Conservation (phyloP, 1,140 invertebrate species). For the Micrasema longulum region DNA sequence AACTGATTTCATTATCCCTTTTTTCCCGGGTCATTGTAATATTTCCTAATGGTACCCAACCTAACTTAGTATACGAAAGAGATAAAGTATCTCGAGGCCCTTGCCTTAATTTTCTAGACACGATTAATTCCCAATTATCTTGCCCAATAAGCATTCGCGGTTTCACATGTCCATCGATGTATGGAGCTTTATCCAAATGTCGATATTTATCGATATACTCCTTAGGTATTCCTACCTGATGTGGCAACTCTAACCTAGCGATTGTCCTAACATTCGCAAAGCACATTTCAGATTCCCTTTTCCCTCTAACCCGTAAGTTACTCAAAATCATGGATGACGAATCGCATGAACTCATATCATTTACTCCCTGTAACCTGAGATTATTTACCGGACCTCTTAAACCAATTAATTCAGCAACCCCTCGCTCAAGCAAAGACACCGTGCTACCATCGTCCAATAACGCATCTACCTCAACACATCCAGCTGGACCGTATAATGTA, state of each 20-base stretch:
- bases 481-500: neutral
- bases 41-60: neutral
- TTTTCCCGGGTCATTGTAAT: neutral
- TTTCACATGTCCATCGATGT: neutral
- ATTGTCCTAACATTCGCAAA: neutral
- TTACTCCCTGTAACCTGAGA: neutral
- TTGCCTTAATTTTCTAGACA: neutral
- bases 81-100: neutral
- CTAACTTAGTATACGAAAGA: neutral
- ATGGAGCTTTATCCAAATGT: conserved; percentile 9
- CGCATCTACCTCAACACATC: neutral
- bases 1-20: neutral
- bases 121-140: conserved; percentile 2
- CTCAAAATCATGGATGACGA: neutral
- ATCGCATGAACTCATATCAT: neutral
- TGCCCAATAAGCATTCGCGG: neutral
- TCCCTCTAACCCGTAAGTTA: neutral
- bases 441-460: neutral
- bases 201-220: neutral
- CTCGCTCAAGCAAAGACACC: neutral
- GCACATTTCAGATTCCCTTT: neutral
- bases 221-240: neutral
- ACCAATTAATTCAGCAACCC: neutral
- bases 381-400: neutral
- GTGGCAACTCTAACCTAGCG: neutral